Percentiles rank a stretch among this genome's conserved stretches.
Conservation (phyloP, 2,113 vertebrate genomes). For the Vidua macroura region DNA sequence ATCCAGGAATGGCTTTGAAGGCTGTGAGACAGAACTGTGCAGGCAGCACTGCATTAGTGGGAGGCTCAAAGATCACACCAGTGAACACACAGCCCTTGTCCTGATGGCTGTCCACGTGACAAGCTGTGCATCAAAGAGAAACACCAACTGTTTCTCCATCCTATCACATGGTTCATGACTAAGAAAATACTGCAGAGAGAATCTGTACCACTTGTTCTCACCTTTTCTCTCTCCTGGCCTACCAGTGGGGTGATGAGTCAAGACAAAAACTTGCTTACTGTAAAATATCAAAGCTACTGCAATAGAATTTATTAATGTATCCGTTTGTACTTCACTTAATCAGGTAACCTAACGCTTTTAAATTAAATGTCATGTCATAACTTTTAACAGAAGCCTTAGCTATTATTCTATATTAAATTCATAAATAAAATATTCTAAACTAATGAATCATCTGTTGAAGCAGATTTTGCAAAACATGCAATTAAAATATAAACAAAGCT, state of each 20-base stretch:
- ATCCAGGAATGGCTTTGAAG: background rate
- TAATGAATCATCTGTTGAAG: background rate
- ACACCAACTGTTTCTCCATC: background rate
- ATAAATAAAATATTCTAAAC: background rate
- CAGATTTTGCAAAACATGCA: background rate
- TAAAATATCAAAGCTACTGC: background rate
- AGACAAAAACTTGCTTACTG: background rate
- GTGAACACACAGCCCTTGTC: background rate
- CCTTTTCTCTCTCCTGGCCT: background rate
- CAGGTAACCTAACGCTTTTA: background rate
- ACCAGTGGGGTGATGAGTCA: background rate
- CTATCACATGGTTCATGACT: background rate
- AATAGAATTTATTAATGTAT: background rate
- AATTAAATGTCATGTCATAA: background rate
- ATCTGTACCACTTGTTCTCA: background rate
- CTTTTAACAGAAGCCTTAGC: background rate
- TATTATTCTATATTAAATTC: background rate
- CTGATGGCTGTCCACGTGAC: background rate
- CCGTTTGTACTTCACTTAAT: background rate
- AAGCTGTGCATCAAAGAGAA: background rate
- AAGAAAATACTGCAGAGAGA: background rate
- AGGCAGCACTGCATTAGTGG: background rate
- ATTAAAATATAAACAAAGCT: background rate
- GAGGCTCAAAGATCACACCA: background rate
- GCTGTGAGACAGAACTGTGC: background rate